Conservation (phyloP, 2,113 vertebrate genomes). For the Forbesichthys agassizii region DNA sequence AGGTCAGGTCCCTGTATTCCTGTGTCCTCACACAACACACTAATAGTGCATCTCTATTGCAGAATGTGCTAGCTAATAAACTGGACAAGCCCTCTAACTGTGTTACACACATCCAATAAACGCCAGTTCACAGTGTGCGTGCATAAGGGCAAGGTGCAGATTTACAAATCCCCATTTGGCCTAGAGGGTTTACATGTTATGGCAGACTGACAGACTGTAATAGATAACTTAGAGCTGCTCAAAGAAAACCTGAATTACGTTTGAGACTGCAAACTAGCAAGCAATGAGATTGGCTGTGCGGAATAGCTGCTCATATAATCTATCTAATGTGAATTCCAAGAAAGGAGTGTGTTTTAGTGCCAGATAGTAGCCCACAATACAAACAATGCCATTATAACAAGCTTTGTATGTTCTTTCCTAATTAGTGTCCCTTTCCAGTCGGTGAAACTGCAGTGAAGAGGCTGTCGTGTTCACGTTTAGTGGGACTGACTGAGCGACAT, state of each 20-base stretch:
- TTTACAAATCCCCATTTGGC: background rate
- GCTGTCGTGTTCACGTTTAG: background rate
- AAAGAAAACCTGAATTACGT: no score
- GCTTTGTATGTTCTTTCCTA: conserved; percentile 11
- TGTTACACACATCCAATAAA: background rate
- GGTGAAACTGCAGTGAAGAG: conserved; percentile 18
- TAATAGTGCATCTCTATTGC: no score
- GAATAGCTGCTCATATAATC: no score
- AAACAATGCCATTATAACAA: conserved; percentile 20
- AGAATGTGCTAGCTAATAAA: no score
- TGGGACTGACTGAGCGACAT: background rate
- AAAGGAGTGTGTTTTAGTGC: conserved; percentile 46
- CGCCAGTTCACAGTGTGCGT: background rate
- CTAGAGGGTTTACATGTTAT: no score
- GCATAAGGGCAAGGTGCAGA: background rate
- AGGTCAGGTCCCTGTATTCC: no score
- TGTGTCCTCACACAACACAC: no score
- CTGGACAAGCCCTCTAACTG: background rate
- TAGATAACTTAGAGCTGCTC: background rate
- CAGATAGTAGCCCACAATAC: conserved; percentile 25
- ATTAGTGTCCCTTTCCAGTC: conserved; percentile 25
- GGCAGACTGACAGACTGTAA: no score
- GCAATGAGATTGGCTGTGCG: no score
- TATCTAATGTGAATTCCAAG: background rate
- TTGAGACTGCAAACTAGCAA: no score